Conservation (phyloP, 2,888 invertebrate genomes). For the Daptonema setosum region DNA sequence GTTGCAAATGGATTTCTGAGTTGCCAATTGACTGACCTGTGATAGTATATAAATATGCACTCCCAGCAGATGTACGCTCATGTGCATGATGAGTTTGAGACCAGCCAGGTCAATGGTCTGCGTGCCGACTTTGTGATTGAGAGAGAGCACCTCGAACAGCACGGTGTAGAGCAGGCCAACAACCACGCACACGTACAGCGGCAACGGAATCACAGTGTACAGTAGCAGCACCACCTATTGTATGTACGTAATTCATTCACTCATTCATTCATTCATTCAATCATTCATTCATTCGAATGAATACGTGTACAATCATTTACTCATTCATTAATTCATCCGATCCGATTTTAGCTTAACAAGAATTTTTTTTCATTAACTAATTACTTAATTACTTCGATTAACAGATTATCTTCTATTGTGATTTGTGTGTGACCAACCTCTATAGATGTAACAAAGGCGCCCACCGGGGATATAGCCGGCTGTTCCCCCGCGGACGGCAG, state of each 20-base stretch:
- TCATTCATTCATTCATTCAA: too few species aligned
- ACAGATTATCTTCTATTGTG: too few species aligned
- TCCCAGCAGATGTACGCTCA: slow-evolving; percentile 73
- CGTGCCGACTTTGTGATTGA: neutral
- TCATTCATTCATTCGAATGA: too few species aligned
- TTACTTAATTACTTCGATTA: too few species aligned
- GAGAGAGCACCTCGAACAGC: slow-evolving; percentile 1
- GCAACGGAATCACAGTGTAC: slow-evolving; percentile 72
- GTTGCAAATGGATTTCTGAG: too few species aligned
- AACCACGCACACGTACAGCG: slow-evolving; percentile 40
- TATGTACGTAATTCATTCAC: neutral
- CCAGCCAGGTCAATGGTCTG: slow-evolving; percentile 10
- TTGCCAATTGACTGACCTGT: too few species aligned
- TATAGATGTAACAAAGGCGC: slow-evolving; percentile 21
- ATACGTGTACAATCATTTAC: too few species aligned
- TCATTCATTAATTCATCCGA: too few species aligned
- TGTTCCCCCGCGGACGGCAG: slow-evolving; percentile 14
- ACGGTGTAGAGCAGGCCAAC: slow-evolving; percentile 74
- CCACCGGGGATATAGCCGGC: slow-evolving; percentile 28
- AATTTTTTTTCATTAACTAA: too few species aligned
- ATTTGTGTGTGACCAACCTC: too few species aligned
- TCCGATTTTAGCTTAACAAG: too few species aligned
- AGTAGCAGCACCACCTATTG: slow-evolving; percentile 56
- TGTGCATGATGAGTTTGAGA: slow-evolving; percentile 50
- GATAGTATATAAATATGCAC: slow-evolving; percentile 71